A percentile compares a stretch with the other conserved stretches of the same genome.
Conservation (phyloP, 2,113 vertebrate species). For the Poeciliopsis retropinna region DNA sequence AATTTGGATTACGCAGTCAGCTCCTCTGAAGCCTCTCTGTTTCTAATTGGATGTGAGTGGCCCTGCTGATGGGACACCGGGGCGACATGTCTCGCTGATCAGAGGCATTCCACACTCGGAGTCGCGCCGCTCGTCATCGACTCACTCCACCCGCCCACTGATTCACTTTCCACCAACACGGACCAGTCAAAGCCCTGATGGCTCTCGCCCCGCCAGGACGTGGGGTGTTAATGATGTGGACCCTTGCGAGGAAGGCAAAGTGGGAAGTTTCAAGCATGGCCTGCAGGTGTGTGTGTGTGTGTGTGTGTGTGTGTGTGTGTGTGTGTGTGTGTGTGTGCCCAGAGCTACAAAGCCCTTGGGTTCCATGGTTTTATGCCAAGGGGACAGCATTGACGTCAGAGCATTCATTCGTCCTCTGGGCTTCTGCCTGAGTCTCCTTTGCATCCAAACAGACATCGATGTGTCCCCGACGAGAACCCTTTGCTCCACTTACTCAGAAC, state of each 20-base stretch:
- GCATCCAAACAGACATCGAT: slow-evolving; percentile 33
- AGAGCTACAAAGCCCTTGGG: slow-evolving; percentile 38
- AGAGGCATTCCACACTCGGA: slow-evolving; percentile 57
- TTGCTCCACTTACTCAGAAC: slow-evolving; percentile 35
- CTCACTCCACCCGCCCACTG: slow-evolving; percentile 40
- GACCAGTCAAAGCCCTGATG: neutral
- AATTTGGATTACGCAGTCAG: slow-evolving; percentile 60
- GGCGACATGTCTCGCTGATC: slow-evolving; percentile 41
- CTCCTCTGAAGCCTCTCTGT: slow-evolving; percentile 54
- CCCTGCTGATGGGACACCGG: slow-evolving; percentile 39
- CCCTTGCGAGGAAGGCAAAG: neutral
- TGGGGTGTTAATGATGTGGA: slow-evolving; percentile 10
- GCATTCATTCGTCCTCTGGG: slow-evolving; percentile 23
- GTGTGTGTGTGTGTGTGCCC: slow-evolving; percentile 24
- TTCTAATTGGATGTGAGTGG: slow-evolving; percentile 60
- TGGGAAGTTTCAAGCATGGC: slow-evolving; percentile 19
- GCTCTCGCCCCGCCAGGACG: neutral
- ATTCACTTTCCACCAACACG: slow-evolving; percentile 26
- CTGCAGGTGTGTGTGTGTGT: slow-evolving; percentile 34
- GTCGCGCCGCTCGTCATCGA: slow-evolving; percentile 30
- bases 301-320: slow-evolving; percentile 28
- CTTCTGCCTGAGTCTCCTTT: slow-evolving; percentile 39
- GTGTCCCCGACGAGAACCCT: neutral
- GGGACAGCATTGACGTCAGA: slow-evolving; percentile 70
- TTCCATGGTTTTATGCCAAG: slow-evolving; percentile 38